Evolutionary conservation across 2,797 vertebrate genomes (phyloP), one percentile per base, ranked within the genome.

Genomic region (Gastrophryne carolinensis): DNA sequence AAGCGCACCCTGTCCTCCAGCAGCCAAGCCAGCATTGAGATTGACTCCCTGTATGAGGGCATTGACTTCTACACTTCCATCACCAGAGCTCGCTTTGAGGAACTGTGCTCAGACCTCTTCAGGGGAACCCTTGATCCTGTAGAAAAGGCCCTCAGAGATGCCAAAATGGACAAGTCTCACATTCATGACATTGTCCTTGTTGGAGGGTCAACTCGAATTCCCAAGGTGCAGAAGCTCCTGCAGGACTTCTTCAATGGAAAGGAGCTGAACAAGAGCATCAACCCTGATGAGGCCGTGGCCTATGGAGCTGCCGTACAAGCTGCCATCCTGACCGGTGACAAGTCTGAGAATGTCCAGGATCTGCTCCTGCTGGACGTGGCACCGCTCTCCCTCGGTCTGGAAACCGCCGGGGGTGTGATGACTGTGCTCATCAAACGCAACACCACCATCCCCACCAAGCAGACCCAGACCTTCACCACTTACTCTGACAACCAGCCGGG

Each of bases 391-490:
- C 82, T 93, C 69, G 91, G 91, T 3, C 88, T 92, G 23, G 92
- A 93, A 83, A 93, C 87, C 0, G 91, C 86, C 6, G 88, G 90
- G 2, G 89, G 88, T 5, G 86, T 91, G 49, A 92, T 91, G 89
- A 90, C 89, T 0, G 75, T 86, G 0, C 79, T 90, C 1, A 89
- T 93, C 67, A 89, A 90, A 66, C 87, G 90, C 30, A 93, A 91
- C 73, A 91, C 90, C 74, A 92, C 92, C 17, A 90, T 91, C 62
- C 90, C 90, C 1, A 87, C 84, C 61, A 93, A 90, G 56, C 89
- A 92, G 81, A 93, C 84, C 11, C 90, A 92, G 80, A 85, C 85
- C 68, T 92, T 94, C 84, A 90, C 88, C 77, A 92, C 89, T 1
- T 91, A 90, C 47, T 87, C 84, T 0, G 91, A 91, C 52, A 90